phyloP scores from a whole-genome alignment of 1,140 invertebrate species.

The Rhopalosiphum padi region DNA sequence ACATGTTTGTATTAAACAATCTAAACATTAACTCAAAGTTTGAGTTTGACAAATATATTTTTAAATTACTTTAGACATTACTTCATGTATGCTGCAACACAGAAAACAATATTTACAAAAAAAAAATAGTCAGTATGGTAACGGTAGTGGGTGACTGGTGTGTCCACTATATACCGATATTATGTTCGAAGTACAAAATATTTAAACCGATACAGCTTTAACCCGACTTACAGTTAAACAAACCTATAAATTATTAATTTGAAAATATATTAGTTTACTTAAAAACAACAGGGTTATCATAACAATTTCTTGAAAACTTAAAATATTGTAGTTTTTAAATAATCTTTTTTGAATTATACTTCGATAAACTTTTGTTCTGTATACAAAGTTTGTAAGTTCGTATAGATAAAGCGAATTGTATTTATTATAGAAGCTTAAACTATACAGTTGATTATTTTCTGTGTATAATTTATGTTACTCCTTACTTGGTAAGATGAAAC shows the following conservation, averaged over 20 bases:
- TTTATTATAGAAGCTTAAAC: slow-evolving; percentile 33
- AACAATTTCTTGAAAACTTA: not conserved
- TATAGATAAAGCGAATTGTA: slow-evolving; percentile 28
- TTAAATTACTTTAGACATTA: not conserved
- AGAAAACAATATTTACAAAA: not conserved
- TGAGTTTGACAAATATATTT: not conserved
- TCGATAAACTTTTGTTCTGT: slow-evolving; percentile 8
- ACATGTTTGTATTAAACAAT: not conserved
- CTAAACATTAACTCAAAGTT: not conserved
- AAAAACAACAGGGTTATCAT: not conserved
- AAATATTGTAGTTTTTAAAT: slow-evolving; percentile 20
- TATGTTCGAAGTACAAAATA: not conserved
- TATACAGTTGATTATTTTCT: slow-evolving; percentile 19
- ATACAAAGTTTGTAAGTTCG: not conserved
- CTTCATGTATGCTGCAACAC: not conserved
- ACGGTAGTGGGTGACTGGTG: too few relatives aligned
- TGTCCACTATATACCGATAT: not conserved
- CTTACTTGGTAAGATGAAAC: not conserved
- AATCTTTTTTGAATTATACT: slow-evolving; percentile 5
- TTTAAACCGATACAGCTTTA: not conserved
- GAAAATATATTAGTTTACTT: not conserved
- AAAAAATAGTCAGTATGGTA: not conserved
- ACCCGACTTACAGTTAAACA: not conserved
- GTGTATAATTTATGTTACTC: slow-evolving; percentile 13
- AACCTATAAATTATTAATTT: not conserved